Conservation (phyloP, 2,797 vertebrate species). For the Cynodonichthys magdalenae region DNA sequence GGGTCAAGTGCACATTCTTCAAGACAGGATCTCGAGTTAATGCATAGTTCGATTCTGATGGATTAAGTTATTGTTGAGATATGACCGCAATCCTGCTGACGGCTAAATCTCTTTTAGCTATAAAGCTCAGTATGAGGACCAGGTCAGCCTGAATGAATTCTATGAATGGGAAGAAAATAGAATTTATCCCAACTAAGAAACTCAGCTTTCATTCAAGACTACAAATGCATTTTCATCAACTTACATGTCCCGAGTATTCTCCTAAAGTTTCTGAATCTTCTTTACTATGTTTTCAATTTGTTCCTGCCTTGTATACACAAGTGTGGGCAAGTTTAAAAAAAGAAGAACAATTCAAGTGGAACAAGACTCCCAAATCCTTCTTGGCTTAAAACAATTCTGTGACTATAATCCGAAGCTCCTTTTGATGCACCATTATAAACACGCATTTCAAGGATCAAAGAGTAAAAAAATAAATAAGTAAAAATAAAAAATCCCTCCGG, state of each 20-base stretch:
- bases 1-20: too few species aligned
- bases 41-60: background rate
- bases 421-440: slow-evolving; percentile 22
- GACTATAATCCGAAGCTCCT: slow-evolving; percentile 12
- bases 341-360: slow-evolving; percentile 21
- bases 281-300: background rate
- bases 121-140: too few species aligned
- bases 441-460: slow-evolving; percentile 26
- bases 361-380: slow-evolving; percentile 11
- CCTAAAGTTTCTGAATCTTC: background rate
- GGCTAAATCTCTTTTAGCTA: background rate
- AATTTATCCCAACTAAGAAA: background rate
- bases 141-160: too few species aligned
- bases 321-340: slow-evolving; percentile 5
- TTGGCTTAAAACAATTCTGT: slow-evolving; percentile 30
- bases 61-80: background rate
- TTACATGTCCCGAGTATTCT: background rate
- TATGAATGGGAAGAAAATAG: too few species aligned
- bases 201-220: background rate
- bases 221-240: background rate
- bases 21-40: too few species aligned
- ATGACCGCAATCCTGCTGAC: background rate
- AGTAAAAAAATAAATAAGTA: slow-evolving; percentile 1
- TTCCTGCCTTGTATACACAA: slow-evolving; percentile 16
- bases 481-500: background rate